phyloP scores from a whole-genome alignment of 2,797 vertebrate genomes.

The Myotis vivesi region DNA sequence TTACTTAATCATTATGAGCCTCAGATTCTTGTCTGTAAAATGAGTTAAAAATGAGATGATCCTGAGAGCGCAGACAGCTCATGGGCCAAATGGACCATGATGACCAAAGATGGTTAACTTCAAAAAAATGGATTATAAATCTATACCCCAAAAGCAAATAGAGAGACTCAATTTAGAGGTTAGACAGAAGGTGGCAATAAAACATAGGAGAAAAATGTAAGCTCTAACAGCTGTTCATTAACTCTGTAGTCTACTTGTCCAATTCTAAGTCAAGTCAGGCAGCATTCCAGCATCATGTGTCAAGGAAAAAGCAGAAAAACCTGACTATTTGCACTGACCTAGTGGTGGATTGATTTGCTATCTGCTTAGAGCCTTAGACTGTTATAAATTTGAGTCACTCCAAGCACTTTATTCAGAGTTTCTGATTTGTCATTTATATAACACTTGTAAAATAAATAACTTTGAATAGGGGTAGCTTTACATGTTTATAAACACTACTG shows the following conservation, averaged over 20 bases:
- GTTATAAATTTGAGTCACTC: conserved; percentile 70
- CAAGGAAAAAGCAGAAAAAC: conserved; percentile 75
- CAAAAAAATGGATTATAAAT: conserved; percentile 41
- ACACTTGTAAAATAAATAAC: conserved; percentile 25
- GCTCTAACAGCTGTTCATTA: conserved; percentile 38
- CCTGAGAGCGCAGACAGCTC: not conserved
- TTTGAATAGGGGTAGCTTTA: not conserved
- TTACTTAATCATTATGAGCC: not conserved
- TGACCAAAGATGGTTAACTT: conserved; percentile 48
- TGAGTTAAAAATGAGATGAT: not conserved
- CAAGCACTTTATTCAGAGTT: conserved; percentile 60
- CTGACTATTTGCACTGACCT: conserved; percentile 73
- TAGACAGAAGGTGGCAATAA: not conserved
- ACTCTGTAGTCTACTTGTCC: not conserved
- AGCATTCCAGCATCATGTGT: conserved; percentile 79
- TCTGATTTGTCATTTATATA: not conserved
- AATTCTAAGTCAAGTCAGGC: conserved; percentile 67
- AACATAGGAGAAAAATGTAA: conserved; percentile 22
- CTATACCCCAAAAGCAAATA: conserved; percentile 58
- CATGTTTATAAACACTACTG: not conserved
- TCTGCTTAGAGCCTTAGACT: conserved; percentile 11
- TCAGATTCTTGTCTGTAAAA: conserved; percentile 6
- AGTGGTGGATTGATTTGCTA: conserved; percentile 61
- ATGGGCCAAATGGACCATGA: conserved; percentile 60
- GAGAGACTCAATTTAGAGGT: not conserved